These are phyloP conservation scores for Augiades crinisus DNA, from an alignment of 2,888 invertebrate genomes.

Conservation along the genomic window DNA sequence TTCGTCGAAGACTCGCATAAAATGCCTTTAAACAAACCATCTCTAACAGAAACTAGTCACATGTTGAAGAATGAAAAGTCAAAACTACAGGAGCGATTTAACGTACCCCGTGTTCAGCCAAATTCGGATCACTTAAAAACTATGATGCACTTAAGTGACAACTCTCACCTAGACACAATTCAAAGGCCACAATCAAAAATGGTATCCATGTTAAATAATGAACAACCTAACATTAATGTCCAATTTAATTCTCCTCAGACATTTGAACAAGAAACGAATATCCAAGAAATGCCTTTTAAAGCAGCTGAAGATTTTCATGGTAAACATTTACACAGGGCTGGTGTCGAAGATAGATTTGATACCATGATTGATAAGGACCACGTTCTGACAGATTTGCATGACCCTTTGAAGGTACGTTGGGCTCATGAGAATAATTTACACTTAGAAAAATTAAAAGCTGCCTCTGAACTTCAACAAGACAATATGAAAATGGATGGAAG, in stretches of 20 bases:
- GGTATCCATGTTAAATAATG: constrained; percentile 16
- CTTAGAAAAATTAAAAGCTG: constrained; percentile 14
- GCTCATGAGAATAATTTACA: constrained; percentile 7
- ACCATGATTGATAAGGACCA: background rate
- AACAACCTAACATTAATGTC: constrained; percentile 17
- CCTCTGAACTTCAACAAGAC: constrained; percentile 6
- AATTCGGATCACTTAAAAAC: constrained; percentile 13
- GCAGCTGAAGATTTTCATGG: constrained; percentile 32
- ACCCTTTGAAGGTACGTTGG: constrained; percentile 10
- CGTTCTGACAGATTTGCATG: constrained; percentile 2
- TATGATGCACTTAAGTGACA: constrained; percentile 23
- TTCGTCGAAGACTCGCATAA: constrained; percentile 16
- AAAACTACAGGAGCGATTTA: constrained; percentile 6
- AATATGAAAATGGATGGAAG: constrained; percentile 20
- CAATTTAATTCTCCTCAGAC: constrained; percentile 25
- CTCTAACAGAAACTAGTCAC: background rate
- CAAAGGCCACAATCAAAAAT: constrained; percentile 17
- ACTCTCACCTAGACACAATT: background rate
- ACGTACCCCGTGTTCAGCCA: constrained; percentile 1
- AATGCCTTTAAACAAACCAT: background rate
- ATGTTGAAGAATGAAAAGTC: constrained; percentile 13
- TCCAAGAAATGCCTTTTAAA: constrained; percentile 33
- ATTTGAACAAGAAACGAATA: constrained; percentile 22
- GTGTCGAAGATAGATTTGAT: background rate
- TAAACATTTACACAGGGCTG: constrained; percentile 5